Conservation (phyloP, 2,797 vertebrate genomes). For the Bufotes viridis region DNA sequence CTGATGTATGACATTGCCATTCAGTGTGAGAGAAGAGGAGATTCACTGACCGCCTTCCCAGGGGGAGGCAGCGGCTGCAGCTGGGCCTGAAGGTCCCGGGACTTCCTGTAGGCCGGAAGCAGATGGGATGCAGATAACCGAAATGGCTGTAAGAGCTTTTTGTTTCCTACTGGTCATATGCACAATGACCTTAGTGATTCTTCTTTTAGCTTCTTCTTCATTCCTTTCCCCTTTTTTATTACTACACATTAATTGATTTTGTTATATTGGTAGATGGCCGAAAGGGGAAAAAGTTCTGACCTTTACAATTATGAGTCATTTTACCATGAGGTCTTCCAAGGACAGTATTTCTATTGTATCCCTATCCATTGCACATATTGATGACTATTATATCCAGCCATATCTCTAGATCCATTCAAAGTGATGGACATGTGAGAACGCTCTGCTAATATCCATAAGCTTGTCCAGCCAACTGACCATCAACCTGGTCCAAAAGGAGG, state of each 20-base stretch:
- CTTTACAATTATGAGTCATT: background rate
- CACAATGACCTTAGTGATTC: conserved; percentile 32
- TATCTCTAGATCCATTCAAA: background rate
- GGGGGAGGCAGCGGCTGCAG: conserved; percentile 33
- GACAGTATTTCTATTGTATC: background rate
- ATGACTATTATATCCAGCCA: background rate
- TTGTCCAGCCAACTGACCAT: background rate
- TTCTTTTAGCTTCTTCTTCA: background rate
- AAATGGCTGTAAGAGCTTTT: conserved; percentile 26
- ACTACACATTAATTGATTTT: background rate
- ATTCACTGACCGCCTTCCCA: conserved; percentile 33
- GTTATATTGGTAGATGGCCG: background rate
- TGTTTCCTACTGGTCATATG: conserved; percentile 35
- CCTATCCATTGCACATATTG: background rate
- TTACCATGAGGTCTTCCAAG: background rate
- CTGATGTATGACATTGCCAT: conserved; percentile 43
- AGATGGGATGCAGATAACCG: conserved; percentile 42
- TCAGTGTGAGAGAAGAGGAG: conserved; percentile 20
- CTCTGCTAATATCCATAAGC: background rate
- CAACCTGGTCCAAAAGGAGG: background rate
- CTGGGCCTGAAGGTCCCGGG: conserved; percentile 46
- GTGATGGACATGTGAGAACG: background rate
- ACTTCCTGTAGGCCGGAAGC: conserved; percentile 40
- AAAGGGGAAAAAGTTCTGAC: background rate
- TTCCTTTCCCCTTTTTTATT: background rate